Evolutionary conservation across 2,113 vertebrate genomes (phyloP).

Genomic region (Ranitomeya variabilis): DNA sequence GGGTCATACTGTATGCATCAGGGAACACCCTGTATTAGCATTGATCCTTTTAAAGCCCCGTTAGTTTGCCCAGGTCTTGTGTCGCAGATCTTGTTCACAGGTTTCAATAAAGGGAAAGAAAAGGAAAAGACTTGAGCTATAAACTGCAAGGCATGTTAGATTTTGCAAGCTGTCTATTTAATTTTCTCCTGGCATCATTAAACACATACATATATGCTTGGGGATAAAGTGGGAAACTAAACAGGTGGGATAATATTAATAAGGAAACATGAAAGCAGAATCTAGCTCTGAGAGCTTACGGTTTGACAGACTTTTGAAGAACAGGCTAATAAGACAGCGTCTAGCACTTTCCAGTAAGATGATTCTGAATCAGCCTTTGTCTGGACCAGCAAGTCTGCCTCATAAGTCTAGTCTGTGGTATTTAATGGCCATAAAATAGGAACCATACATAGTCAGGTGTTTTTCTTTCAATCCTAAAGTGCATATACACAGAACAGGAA

Average conservation of each 20-base stretch:
- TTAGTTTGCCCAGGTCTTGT: neutral
- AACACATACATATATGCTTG: conserved; percentile 27
- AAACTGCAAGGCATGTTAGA: conserved; percentile 19
- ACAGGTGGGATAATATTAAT: conserved; percentile 43
- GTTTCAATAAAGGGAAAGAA: neutral
- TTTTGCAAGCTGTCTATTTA: conserved; percentile 5
- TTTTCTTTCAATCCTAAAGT: conserved; percentile 60
- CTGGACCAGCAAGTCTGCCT: conserved; percentile 42
- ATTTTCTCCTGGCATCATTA: conserved; percentile 42
- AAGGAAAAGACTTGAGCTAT: neutral
- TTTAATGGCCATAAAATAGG: conserved; percentile 54
- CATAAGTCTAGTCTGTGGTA: conserved; percentile 44
- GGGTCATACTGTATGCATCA: too few relatives aligned
- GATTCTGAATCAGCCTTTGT: conserved; percentile 54
- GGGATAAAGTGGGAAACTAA: conserved; percentile 31
- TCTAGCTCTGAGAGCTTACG: conserved; percentile 53
- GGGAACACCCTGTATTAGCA: neutral
- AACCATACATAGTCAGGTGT: conserved; percentile 54
- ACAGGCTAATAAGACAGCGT: conserved; percentile 43
- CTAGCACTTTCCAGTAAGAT: conserved; percentile 47
- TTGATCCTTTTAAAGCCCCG: neutral
- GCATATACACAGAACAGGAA: conserved; percentile 47
- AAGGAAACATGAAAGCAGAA: conserved; percentile 44
- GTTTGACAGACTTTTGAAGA: conserved; percentile 51
- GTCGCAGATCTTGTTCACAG: neutral